Evolutionary conservation across 2,113 vertebrate species (phyloP).

Genomic region (Sturnus vulgaris): DNA sequence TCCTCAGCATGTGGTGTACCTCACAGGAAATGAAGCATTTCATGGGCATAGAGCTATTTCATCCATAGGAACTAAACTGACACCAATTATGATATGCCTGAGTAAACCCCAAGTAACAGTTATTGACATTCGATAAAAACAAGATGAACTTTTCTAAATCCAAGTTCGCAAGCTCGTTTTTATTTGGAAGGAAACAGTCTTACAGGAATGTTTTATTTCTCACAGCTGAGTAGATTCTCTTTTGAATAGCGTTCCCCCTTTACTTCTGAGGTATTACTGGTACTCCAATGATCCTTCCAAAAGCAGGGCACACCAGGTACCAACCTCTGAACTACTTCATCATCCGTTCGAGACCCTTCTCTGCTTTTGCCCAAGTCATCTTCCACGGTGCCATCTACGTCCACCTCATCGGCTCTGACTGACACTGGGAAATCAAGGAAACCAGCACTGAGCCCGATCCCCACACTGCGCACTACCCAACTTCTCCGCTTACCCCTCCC

Average conservation of each 20-base stretch:
- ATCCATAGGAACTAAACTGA: not conserved
- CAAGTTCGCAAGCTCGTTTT: not conserved
- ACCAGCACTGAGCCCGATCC: accelerated
- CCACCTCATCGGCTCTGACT: slow-evolving; percentile 78
- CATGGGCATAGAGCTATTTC: accelerated
- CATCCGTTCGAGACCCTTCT: slow-evolving; percentile 91
- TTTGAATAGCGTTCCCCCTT: accelerated
- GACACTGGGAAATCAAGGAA: slow-evolving; percentile 38
- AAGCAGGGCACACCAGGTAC: not conserved
- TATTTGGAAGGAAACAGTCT: accelerated
- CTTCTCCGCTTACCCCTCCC: not conserved
- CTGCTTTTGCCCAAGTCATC: slow-evolving; percentile 93
- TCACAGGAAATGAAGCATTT: not conserved
- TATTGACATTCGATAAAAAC: accelerated
- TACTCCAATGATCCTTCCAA: accelerated
- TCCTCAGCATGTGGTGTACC: not conserved
- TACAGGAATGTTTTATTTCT: not conserved
- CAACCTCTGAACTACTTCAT: slow-evolving; percentile 92
- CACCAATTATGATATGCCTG: not conserved
- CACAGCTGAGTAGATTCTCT: no score
- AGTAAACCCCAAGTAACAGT: accelerated
- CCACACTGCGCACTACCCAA: accelerated
- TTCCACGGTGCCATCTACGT: slow-evolving; percentile 85
- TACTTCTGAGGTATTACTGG: not conserved
- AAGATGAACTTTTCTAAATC: not conserved